Evolutionary conservation across 2,797 vertebrate genomes (phyloP).

Genomic region (Gila robusta): DNA sequence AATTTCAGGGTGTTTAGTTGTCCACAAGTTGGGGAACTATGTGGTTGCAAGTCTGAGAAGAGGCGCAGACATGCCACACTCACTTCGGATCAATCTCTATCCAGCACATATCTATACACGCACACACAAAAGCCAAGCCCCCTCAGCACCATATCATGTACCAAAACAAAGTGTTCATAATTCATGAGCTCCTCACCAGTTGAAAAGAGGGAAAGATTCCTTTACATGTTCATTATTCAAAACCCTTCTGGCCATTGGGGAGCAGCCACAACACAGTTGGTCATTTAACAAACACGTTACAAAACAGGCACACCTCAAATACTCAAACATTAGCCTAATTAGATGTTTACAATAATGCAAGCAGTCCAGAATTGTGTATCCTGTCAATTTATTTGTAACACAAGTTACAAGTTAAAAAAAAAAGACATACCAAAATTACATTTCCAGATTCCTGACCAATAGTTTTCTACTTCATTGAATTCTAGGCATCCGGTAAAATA

Average conservation of each 20-base stretch:
- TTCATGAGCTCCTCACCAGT: constrained; percentile 75
- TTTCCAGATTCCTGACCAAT: constrained; percentile 4
- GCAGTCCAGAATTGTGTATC: neutral
- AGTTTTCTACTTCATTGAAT: neutral
- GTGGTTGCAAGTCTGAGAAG: neutral
- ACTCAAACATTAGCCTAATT: constrained; percentile 25
- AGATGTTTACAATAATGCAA: neutral
- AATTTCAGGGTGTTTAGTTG: neutral
- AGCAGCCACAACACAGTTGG: constrained; percentile 43
- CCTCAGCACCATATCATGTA: constrained; percentile 71
- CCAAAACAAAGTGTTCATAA: constrained; percentile 80
- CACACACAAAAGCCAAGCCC: constrained; percentile 60
- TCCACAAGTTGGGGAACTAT: neutral
- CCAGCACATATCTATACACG: constrained; percentile 34
- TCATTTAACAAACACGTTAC: constrained; percentile 42
- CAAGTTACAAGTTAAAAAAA: constrained; percentile 1
- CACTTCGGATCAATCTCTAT: constrained; percentile 46
- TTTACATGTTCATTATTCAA: constrained; percentile 75
- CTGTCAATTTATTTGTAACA: constrained; percentile 12
- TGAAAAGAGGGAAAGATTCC: constrained; percentile 79
- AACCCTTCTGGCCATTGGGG: constrained; percentile 46
- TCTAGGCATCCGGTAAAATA: neutral
- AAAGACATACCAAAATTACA: neutral
- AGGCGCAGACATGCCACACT: constrained; percentile 29
- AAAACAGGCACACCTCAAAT: constrained; percentile 25